phyloP scores from a whole-genome alignment of 2,888 invertebrate genomes.

The Barypeithes pellucidus region DNA sequence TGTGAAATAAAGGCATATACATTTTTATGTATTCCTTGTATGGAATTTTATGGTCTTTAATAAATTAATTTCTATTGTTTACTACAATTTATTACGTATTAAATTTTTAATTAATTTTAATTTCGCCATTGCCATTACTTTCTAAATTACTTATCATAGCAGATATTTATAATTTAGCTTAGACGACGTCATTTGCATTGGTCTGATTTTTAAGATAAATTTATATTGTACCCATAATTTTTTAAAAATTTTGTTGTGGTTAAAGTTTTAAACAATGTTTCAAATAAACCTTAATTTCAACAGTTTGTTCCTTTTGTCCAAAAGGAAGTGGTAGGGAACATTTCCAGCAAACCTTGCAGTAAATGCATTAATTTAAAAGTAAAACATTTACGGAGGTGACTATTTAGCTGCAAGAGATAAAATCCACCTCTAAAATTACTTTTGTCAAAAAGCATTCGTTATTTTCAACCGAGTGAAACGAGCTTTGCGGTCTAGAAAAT shows the following conservation, averaged over 20 bases:
- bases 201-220: neutral
- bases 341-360: no score
- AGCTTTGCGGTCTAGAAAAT: neutral
- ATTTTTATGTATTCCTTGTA: no score
- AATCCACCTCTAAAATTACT: slow-evolving; percentile 8
- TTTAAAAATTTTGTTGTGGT: no score
- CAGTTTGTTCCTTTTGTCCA: no score
- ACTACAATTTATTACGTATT: neutral
- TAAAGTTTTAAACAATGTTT: no score
- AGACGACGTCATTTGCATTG: neutral
- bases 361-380: no score
- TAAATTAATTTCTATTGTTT: neutral
- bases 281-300: no score
- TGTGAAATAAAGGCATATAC: no score
- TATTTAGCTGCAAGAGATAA: neutral
- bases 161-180: neutral
- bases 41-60: no score
- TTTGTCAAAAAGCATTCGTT: slow-evolving; percentile 8
- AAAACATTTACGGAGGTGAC: no score
- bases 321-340: no score
- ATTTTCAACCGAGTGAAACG: neutral
- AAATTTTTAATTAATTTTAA: neutral
- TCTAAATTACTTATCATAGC: neutral
- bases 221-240: neutral
- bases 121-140: neutral